Evolutionary conservation across 1,140 invertebrate genomes (phyloP).

Genomic region (Episyrphus balteatus): DNA sequence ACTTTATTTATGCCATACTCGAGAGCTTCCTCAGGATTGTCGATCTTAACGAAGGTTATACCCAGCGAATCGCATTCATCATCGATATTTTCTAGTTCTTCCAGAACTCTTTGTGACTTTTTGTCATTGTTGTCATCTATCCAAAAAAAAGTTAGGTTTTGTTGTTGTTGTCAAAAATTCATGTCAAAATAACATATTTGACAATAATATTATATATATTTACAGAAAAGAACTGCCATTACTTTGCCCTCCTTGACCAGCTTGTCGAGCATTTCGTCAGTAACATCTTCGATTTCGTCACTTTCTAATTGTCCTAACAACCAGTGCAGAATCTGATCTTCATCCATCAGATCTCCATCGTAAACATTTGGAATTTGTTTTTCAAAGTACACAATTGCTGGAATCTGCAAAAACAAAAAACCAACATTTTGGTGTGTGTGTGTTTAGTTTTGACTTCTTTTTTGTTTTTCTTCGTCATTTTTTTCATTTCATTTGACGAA

Average conservation of each 20-base stretch:
- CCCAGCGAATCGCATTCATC: constrained; percentile 83
- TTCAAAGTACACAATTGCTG: constrained; percentile 85
- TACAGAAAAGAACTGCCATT: constrained; percentile 86
- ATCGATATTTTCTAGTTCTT: constrained; percentile 88
- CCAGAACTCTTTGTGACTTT: constrained; percentile 73
- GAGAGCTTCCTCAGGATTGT: constrained; percentile 77
- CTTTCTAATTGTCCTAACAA: constrained; percentile 72
- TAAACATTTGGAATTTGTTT: constrained; percentile 86
- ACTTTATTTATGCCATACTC: constrained; percentile 85
- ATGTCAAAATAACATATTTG: background rate
- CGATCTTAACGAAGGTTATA: constrained; percentile 86
- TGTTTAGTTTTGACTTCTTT: background rate
- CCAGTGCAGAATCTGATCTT: constrained; percentile 85
- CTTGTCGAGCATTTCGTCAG: constrained; percentile 84
- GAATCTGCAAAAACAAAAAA: constrained; percentile 33
- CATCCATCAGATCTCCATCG: constrained; percentile 82
- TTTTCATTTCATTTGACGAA: background rate
- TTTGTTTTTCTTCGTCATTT: background rate
- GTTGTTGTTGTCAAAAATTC: background rate
- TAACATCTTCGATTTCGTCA: constrained; percentile 92
- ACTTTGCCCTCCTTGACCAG: constrained; percentile 80
- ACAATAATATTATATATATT: constrained; percentile 21
- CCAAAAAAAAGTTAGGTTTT: background rate
- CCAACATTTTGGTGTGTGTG: background rate
- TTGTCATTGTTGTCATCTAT: constrained; percentile 83